Base-by-base conservation (phyloP, 2,888 invertebrate species). In the Mystacides longicornis region DNA sequence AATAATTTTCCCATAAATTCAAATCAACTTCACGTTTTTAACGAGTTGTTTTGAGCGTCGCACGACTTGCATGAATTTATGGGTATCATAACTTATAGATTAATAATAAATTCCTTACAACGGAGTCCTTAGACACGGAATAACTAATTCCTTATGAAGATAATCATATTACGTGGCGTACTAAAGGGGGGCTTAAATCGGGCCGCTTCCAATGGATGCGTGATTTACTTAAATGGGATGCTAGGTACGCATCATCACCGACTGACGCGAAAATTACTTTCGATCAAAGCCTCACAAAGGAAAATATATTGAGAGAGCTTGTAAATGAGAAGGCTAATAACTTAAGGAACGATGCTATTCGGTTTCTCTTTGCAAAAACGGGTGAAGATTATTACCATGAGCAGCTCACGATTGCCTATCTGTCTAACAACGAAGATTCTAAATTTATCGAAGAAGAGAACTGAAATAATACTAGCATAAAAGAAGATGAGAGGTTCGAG, bases 1-100 rank as follows among this genome's bases (percentile, higher is more conserved):
- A 37, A 37, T 37, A 37, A 37, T 37, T 37, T 37, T 37, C 37
- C 16, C 37, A 37, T 37, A 37, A 37, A 37, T 37, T 37, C 16
- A 37, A 37, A 37, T 37, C 3, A 14, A 3, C 37, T 37, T 3
- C 7, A 14, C 3, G 37, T 37, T n/a, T 37, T 37, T n/a, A 37
- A 37, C 37, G 37, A 37, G 14, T 37, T 37, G 16, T 37, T 37
- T 3, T 37, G 14, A 37, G n/a, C 37, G 37, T 37, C 37, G 37
- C 37, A 37, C 37, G 37, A 37, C 3, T 37, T 14, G 16, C 37
- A 37, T 37, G 37, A 37, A 14, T 37, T 7, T 14, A 14, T 14
- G 37, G 3, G 37, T 37, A n/a, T 14, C 37, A 37, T 37, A 37
- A 37, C 16, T 16, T n/a, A 4, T 37, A 37, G 37, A 16, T 37